Base-by-base conservation (phyloP, 2,113 vertebrate species). In the Caracal caracal region DNA sequence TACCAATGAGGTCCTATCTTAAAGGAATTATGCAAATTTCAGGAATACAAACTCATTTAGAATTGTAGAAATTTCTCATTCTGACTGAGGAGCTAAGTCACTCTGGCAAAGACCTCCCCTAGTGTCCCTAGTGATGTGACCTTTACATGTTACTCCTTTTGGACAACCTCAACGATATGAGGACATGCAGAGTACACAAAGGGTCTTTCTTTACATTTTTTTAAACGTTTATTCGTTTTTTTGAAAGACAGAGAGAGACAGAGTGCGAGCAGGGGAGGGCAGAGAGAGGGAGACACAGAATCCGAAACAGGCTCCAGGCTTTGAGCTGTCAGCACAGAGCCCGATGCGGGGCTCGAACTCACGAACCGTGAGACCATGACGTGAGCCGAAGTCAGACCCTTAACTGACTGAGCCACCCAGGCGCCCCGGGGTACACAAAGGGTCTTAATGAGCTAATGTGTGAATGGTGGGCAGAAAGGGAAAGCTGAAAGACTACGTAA, bases 11-110 rank as follows among this genome's bases (percentile, higher is more conserved):
- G 61, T 30, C n/a, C 68, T 26, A 24, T 89, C 84, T 75, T 59
- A 75, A 92, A 95, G 37, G 63, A 92, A 51, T 51, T 86, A 84
- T n/a, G 43, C 56, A 86, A 90, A 49, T 61, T 49, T 80, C 75
- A 75, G 13, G 65, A 53, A 86, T 40, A 17, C 10, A 63, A 53
- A 89, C 71, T 82, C n/a, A 37, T 61, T 96, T 94, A 22, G 92
- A 76, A 73, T 51, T 73, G 51, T 87, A 13, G 20, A 33, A 75
- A 53, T 93, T 47, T 79, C 71, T 84, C 37, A 68, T 91, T 90
- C 51, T 88, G 70, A 59, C 26, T 49, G 30, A 80, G 20, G 19
- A 63, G 53, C 51, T 87, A 90, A 76, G 49, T 82, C 37, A 70
- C n/a, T 65, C 51, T 88, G 59, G 61, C 53, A 83, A 47, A 88